These are phyloP conservation scores for Spheniscus humboldti DNA, from an alignment of 2,797 vertebrate genomes.

Conservation along the genomic window DNA sequence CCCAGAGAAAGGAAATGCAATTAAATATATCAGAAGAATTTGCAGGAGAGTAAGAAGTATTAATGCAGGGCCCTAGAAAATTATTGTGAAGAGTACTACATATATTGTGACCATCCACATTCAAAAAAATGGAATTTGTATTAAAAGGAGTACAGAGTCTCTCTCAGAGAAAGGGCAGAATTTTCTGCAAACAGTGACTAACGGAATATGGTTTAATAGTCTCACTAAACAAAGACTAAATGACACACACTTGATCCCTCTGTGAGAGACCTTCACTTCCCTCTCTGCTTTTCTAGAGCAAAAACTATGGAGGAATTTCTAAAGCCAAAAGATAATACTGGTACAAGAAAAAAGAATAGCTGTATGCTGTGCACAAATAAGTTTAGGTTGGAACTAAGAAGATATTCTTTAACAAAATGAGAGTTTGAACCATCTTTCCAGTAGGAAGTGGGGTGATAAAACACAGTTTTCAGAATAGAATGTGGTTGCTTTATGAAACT, in stretches of 20 bases:
- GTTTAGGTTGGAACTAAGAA: background rate
- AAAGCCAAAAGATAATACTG: background rate
- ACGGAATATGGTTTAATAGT: background rate
- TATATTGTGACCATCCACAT: background rate
- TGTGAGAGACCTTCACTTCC: background rate
- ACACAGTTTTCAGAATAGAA: background rate
- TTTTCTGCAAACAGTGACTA: slow-evolving; percentile 33
- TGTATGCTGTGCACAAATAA: background rate
- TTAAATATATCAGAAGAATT: background rate
- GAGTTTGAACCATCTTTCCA: background rate
- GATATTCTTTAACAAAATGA: background rate
- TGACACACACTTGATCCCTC: background rate
- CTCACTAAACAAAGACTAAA: background rate
- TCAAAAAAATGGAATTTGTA: background rate
- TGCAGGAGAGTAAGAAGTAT: background rate
- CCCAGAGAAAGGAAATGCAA: background rate
- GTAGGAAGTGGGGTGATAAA: background rate
- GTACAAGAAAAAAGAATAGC: background rate
- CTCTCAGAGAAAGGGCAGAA: background rate
- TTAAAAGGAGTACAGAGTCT: background rate
- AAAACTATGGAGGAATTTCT: background rate
- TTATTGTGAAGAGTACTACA: background rate
- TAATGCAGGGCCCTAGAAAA: background rate
- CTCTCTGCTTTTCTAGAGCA: background rate
- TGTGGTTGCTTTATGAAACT: background rate